Evolutionary conservation across 2,888 invertebrate species (phyloP).

Genomic region (Allacma fusca): DNA sequence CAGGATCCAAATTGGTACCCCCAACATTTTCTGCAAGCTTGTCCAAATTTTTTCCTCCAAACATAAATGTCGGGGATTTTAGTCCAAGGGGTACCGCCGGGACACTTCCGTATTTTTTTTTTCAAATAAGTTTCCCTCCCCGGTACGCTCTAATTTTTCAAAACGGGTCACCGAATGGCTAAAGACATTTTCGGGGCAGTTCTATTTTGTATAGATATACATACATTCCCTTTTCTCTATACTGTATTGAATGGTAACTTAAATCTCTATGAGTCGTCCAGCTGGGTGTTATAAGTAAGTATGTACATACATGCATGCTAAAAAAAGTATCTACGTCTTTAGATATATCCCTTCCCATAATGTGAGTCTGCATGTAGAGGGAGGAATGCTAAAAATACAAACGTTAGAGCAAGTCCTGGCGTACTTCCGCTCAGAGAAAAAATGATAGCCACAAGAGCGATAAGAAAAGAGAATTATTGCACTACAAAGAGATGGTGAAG

Average conservation of each 20-base stretch:
- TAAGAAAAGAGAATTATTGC: conserved; percentile 42
- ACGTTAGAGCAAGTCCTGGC: conserved; percentile 13
- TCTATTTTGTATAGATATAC: too few species aligned
- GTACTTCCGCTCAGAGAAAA: conserved; percentile 34
- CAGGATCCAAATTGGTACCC: conserved; percentile 25
- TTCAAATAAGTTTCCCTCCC: neutral
- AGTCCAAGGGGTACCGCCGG: neutral
- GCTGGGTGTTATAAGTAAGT: too few species aligned
- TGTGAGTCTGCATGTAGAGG: neutral
- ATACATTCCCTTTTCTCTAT: too few species aligned
- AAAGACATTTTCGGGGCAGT: too few species aligned
- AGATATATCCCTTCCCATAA: neutral
- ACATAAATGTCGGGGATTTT: neutral
- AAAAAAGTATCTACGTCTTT: neutral
- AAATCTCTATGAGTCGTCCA: too few species aligned
- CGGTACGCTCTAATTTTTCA: too few species aligned
- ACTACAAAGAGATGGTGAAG: conserved; percentile 40
- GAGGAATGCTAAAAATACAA: neutral
- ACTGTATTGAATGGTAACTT: too few species aligned
- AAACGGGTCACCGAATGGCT: too few species aligned
- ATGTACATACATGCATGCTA: too few species aligned
- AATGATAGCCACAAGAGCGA: conserved; percentile 34
- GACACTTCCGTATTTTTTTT: conserved; percentile 13
- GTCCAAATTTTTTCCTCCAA: conserved; percentile 25
- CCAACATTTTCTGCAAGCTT: neutral